These are phyloP conservation scores for Atractosteus spatula DNA, from an alignment of 2,113 vertebrate species.

Conservation along the genomic window DNA sequence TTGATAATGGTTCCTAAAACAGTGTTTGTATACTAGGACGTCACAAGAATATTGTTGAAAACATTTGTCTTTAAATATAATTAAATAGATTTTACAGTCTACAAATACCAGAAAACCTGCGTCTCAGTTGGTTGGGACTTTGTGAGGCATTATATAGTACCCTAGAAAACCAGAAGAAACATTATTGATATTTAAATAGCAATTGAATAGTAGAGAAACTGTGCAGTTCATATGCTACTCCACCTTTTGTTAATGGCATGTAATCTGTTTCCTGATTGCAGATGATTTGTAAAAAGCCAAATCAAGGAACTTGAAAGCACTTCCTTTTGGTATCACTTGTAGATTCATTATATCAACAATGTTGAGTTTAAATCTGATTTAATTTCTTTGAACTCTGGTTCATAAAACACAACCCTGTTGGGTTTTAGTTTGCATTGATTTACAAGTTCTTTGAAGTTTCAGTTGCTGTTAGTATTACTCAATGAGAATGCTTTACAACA, in stretches of 20 bases:
- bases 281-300: not conserved
- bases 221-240: not conserved
- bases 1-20: not conserved
- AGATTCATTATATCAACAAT: not conserved
- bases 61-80: too few relatives aligned
- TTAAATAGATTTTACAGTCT: too few relatives aligned
- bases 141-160: constrained; percentile 32
- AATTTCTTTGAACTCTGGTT: not conserved
- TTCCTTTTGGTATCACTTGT: not conserved
- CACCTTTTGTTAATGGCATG: not conserved
- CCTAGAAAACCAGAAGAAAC: constrained; percentile 38
- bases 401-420: not conserved
- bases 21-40: too few relatives aligned
- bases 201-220: not conserved
- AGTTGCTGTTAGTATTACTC: not conserved
- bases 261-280: not conserved
- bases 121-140: constrained; percentile 28
- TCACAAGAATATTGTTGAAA: too few relatives aligned
- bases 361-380: constrained; percentile 1
- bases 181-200: constrained; percentile 42
- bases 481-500: not conserved
- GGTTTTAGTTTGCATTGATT: not conserved
- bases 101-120: constrained; percentile 27
- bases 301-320: not conserved
- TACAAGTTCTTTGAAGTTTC: not conserved